Evolutionary conservation across 2,797 vertebrate species (phyloP).

Genomic region (Rhincodon typus): DNA sequence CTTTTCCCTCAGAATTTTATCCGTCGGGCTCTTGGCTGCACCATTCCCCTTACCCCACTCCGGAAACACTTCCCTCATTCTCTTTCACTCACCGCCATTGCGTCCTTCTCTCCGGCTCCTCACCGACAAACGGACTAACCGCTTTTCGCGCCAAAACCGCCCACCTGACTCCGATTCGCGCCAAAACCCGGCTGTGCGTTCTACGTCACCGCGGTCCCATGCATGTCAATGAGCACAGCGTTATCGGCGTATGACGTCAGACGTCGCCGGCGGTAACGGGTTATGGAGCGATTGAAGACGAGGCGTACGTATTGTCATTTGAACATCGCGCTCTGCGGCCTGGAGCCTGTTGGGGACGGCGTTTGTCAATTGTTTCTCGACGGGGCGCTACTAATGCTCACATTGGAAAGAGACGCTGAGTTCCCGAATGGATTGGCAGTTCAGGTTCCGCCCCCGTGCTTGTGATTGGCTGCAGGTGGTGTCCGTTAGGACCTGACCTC

Average conservation of each 20-base stretch:
- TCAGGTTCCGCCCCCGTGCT: neutral
- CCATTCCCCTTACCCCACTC: too few species aligned
- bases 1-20: neutral
- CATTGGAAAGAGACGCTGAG: neutral
- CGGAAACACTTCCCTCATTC: neutral
- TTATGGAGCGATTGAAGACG: neutral
- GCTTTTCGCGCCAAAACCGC: neutral
- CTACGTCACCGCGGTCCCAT: neutral
- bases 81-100: neutral
- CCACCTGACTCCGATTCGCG: constrained; percentile 1
- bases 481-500: too few species aligned
- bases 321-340: too few species aligned
- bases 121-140: neutral
- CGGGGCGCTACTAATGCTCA: too few species aligned
- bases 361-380: neutral
- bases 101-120: neutral
- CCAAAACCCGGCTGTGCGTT: neutral
- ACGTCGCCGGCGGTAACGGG: neutral
- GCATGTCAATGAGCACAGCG: neutral
- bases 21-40: too few species aligned
- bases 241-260: too few species aligned
- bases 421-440: neutral
- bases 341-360: neutral
- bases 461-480: neutral
- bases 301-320: too few species aligned